Percentiles rank a stretch among this genome's conserved stretches.
Conservation (phyloP, 1,140 invertebrate species). For the Spodoptera litura region DNA sequence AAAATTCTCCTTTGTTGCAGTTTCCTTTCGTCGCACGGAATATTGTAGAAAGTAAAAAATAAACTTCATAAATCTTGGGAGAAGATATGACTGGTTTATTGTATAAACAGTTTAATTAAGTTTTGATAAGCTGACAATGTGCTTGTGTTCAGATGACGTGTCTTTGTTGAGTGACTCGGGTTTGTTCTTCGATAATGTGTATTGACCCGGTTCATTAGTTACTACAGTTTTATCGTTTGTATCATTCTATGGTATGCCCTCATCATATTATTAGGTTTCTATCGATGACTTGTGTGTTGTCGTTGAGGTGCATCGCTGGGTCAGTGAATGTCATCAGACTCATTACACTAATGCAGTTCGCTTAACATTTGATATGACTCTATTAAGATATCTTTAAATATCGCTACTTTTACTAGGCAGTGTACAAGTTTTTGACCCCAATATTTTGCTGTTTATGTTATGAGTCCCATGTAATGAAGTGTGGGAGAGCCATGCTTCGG, state of each 20-base stretch:
- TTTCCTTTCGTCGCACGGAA: background rate
- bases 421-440: no score
- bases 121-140: conserved; percentile 41
- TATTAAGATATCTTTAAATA: no score
- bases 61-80: conserved; percentile 1
- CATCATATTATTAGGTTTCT: conserved; percentile 11
- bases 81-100: conserved; percentile 10
- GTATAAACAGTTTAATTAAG: conserved; percentile 37
- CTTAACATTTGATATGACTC: no score
- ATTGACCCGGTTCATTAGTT: conserved; percentile 34
- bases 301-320: background rate
- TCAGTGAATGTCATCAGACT: background rate
- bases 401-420: no score
- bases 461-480: no score
- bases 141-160: conserved; percentile 30
- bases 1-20: conserved; percentile 29
- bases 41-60: conserved; percentile 26
- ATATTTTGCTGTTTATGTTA: no score
- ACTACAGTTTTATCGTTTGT: conserved; percentile 29
- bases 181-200: conserved; percentile 40
- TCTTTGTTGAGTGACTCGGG: conserved; percentile 6
- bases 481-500: no score
- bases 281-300: background rate
- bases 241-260: conserved; percentile 37
- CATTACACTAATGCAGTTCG: background rate